Percentiles rank a stretch among this genome's conserved stretches.
Conservation (phyloP, 2,888 invertebrate species). For the Cecidostiba fungosa region DNA sequence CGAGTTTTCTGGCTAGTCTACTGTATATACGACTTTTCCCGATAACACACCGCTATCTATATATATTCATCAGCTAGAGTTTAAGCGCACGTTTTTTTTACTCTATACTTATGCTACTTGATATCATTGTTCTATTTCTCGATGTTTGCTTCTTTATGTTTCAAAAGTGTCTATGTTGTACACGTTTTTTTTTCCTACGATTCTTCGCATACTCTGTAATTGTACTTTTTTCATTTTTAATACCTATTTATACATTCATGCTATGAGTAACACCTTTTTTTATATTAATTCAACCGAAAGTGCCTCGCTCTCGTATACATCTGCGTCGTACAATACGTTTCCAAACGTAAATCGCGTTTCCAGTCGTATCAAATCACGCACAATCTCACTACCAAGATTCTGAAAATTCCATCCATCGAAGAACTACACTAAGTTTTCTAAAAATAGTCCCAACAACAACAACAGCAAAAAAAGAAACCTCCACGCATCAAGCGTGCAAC, state of each 20-base stretch:
- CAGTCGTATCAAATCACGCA: no score
- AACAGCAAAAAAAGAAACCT: neutral
- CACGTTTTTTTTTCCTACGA: neutral
- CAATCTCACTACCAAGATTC: no score
- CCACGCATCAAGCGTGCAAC: neutral
- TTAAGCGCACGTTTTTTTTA: slow-evolving; percentile 33
- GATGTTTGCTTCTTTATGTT: slow-evolving; percentile 19
- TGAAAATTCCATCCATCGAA: no score
- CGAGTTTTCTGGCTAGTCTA: slow-evolving; percentile 73
- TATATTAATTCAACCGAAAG: neutral
- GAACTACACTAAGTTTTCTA: no score
- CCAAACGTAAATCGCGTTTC: neutral
- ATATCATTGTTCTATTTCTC: slow-evolving; percentile 2
- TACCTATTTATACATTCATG: neutral
- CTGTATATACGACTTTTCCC: slow-evolving; percentile 58
- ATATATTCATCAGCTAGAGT: neutral
- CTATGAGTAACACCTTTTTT: neutral
- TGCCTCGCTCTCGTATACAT: neutral
- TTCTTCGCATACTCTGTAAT: slow-evolving; percentile 4
- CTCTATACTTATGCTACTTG: neutral
- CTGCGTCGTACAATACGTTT: no score
- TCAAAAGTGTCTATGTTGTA: neutral
- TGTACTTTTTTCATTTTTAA: neutral
- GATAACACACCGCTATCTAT: neutral
- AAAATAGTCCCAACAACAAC: neutral